phyloP scores from a whole-genome alignment of 2,888 invertebrate genomes.

The Temnothorax ravouxi region DNA sequence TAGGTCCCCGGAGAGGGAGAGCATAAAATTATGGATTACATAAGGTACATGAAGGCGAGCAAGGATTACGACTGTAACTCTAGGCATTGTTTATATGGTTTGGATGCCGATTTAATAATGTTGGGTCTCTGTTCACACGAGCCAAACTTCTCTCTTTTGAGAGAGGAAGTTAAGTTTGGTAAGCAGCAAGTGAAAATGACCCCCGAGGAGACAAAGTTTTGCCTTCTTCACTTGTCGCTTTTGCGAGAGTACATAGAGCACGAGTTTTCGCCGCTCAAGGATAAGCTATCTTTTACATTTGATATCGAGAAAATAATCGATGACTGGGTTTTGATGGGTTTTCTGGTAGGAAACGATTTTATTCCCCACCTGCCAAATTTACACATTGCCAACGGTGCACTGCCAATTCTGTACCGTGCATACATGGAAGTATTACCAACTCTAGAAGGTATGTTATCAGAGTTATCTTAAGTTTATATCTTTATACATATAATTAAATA shows the following conservation, averaged over 20 bases:
- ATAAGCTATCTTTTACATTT: slow-evolving; percentile 91
- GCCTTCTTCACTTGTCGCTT: slow-evolving; percentile 95
- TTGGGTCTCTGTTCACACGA: slow-evolving; percentile 98
- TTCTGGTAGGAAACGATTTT: slow-evolving; percentile 99
- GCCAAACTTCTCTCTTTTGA: slow-evolving; percentile 96
- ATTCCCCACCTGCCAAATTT: slow-evolving; percentile 98
- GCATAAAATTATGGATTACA: slow-evolving; percentile 99
- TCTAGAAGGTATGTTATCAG: slow-evolving; percentile 90
- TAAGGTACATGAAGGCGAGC: slow-evolving; percentile 94
- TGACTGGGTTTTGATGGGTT: slow-evolving; percentile 99
- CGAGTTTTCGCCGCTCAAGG: slow-evolving; percentile 93
- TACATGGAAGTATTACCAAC: slow-evolving; percentile 95
- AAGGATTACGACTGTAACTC: slow-evolving; percentile 96
- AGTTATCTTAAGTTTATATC: background rate
- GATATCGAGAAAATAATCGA: slow-evolving; percentile 97
- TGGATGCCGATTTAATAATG: slow-evolving; percentile 99
- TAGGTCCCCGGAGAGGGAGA: slow-evolving; percentile 98
- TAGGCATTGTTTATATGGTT: slow-evolving; percentile 97
- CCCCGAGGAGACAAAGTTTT: slow-evolving; percentile 97
- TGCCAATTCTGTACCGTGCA: slow-evolving; percentile 94
- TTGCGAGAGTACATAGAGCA: slow-evolving; percentile 97
- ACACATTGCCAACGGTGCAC: slow-evolving; percentile 96
- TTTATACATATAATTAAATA: slow-evolving; percentile 3
- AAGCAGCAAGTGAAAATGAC: slow-evolving; percentile 89
- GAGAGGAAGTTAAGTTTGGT: slow-evolving; percentile 97